phyloP scores from a whole-genome alignment of 2,797 vertebrate species.

The Galago senegalensis region DNA sequence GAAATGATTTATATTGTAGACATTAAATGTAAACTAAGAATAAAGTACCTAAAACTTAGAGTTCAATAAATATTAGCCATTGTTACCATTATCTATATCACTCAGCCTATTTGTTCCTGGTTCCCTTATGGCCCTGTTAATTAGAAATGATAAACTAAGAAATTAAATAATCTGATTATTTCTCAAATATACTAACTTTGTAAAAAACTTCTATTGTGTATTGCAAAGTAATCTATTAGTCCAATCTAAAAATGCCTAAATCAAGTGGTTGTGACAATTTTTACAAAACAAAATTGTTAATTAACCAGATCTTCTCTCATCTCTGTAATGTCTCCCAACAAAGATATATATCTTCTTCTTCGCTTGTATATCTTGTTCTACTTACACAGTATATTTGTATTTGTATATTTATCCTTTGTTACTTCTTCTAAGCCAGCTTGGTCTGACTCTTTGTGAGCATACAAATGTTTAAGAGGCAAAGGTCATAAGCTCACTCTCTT shows the following conservation, averaged over 20 bases:
- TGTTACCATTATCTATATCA: background rate
- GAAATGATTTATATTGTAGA: background rate
- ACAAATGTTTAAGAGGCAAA: conserved; percentile 26
- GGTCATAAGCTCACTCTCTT: background rate
- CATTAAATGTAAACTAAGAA: conserved; percentile 36
- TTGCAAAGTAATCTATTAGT: conserved; percentile 14
- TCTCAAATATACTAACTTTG: background rate
- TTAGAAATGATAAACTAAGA: conserved; percentile 26
- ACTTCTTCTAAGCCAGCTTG: background rate
- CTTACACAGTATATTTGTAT: background rate
- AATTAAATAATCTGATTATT: conserved; percentile 32
- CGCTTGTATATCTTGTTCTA: background rate
- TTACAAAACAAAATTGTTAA: conserved; percentile 49
- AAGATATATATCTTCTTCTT: background rate
- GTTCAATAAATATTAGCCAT: conserved; percentile 1
- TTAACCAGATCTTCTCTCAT: background rate
- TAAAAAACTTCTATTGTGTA: background rate
- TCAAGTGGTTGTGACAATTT: background rate
- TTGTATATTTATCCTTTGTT: conserved; percentile 20
- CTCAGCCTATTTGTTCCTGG: background rate
- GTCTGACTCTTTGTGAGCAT: background rate
- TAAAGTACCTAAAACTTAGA: background rate
- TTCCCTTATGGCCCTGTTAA: background rate
- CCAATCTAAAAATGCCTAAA: background rate
- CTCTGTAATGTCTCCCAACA: conserved; percentile 45